Evolutionary conservation across 1,140 invertebrate genomes (phyloP), one percentile per base, ranked within the genome.

Genomic region (Nasonia vitripennis): DNA sequence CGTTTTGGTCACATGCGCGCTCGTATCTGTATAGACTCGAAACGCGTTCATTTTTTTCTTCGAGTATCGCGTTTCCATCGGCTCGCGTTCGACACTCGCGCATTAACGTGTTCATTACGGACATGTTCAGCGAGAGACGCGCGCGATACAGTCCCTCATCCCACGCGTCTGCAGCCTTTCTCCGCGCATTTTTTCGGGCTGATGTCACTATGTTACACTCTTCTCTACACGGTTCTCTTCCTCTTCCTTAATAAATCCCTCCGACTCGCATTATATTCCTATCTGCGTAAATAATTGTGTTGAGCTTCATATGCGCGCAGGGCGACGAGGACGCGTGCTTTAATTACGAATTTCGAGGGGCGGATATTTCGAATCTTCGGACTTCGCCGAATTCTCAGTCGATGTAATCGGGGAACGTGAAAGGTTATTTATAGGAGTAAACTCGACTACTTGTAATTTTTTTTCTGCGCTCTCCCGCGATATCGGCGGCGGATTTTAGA

Each of bases 61-160:
- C 78, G 68, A 45, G 71, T 74, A 74, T 82, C 80, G 70, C n/a
- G 73, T 74, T 82, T 62, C 80, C 80, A 82, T 82, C 70, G 73
- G n/a, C 73, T 75, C 62, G 34, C 20, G 41, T 84, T 83, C 74
- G 82, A 55, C 74, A 83, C 55, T 70, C 77, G n/a, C 82, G 75
- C 75, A 84, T 79, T 79, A 84, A 84, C 31, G 77, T 84, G 55
- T 84, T 84, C 83, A 84, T 84, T 78, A 84, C 75, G 74, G 20
- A 55, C 27, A 37, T 48, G 23, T 70, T 20, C 6, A 31, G 5
- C 17, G 14, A n/a, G 27, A 71, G 10, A 34, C 70, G 41, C 74
- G 34, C 2, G 41, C 27, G 23, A 73, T 55, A 87, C 84, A 81
- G 10, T 23, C 70, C 27, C 17, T 34, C 17, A 9, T 62, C 12